A percentile compares a stretch with the other conserved stretches of the same genome.
phyloP scores from a whole-genome alignment of 2,797 vertebrate genomes.

The Myotis planiceps region DNA sequence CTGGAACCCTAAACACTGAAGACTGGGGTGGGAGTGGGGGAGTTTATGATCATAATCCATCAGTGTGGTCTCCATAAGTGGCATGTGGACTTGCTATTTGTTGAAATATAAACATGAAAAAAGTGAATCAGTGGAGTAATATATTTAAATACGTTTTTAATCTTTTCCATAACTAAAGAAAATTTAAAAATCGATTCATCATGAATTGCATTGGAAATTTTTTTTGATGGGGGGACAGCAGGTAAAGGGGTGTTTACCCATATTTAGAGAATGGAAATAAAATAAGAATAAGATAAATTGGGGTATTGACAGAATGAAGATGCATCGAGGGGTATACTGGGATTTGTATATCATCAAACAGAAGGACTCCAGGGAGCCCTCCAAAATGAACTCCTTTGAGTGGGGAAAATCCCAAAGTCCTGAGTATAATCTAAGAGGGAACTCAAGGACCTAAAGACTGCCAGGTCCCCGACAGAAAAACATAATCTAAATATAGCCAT shows the following conservation, averaged over 20 bases:
- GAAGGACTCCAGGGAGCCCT: neutral
- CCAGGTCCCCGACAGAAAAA: neutral
- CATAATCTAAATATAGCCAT: neutral
- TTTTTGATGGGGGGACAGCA: neutral
- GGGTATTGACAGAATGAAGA: neutral
- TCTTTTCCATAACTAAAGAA: neutral
- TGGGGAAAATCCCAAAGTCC: neutral
- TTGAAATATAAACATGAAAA: neutral
- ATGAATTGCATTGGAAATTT: neutral
- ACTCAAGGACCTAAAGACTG: neutral
- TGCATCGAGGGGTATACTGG: neutral
- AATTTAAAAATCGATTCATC: neutral
- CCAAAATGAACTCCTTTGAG: neutral
- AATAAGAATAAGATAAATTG: neutral
- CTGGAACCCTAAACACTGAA: neutral
- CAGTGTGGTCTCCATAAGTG: neutral
- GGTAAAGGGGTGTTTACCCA: neutral
- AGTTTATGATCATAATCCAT: neutral
- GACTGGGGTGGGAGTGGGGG: no score
- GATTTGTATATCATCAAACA: neutral
- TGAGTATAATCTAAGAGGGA: neutral
- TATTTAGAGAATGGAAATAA: constrained; percentile 30
- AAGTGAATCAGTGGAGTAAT: neutral
- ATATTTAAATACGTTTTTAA: neutral
- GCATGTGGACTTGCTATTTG: neutral